phyloP scores from a whole-genome alignment of 2,797 vertebrate genomes.

The Taeniopygia guttata region DNA sequence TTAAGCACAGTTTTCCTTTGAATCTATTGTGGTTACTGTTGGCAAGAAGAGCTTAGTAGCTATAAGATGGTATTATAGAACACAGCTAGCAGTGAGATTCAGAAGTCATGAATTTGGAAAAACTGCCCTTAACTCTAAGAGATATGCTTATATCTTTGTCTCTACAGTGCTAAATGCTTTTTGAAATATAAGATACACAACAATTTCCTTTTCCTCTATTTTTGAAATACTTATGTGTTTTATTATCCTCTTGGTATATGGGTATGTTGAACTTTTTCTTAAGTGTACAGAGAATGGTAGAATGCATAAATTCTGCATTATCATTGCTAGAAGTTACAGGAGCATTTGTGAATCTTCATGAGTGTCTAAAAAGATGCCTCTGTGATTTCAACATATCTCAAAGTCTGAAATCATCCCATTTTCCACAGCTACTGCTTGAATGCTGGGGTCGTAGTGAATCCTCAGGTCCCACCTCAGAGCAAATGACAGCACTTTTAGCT shows the following conservation, averaged over 20 bases:
- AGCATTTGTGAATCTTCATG: background rate
- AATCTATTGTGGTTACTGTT: conserved; percentile 20
- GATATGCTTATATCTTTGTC: background rate
- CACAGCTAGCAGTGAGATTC: background rate
- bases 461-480: background rate
- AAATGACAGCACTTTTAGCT: background rate
- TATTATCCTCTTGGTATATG: background rate
- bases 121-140: conserved; percentile 3
- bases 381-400: background rate
- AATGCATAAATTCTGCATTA: background rate
- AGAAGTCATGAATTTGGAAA: conserved; percentile 20
- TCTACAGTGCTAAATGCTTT: background rate
- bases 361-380: background rate
- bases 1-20: conserved; percentile 21
- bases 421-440: background rate
- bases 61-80: background rate
- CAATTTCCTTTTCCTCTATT: background rate
- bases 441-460: background rate
- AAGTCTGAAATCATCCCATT: background rate
- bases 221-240: background rate
- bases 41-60: background rate
- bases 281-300: background rate
- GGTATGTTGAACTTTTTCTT: background rate
- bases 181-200: background rate
- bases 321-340: background rate